Conservation (phyloP, 2,113 vertebrate species). For the Lamprotornis superbus region DNA sequence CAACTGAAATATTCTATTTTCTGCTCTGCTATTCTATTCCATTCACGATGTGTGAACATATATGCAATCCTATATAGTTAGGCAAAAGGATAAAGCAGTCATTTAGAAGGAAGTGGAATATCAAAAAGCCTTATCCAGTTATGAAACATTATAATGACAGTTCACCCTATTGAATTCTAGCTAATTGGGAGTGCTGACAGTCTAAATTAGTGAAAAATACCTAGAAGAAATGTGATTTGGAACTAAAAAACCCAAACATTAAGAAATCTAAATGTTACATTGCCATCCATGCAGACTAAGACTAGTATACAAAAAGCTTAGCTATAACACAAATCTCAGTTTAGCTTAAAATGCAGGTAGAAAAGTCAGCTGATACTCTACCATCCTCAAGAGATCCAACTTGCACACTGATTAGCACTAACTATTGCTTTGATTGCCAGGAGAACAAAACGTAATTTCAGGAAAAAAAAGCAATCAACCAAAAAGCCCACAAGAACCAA, state of each 20-base stretch:
- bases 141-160: neutral
- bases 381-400: neutral
- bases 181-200: neutral
- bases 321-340: neutral
- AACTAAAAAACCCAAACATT: neutral
- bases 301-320: neutral
- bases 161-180: neutral
- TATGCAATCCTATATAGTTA: neutral
- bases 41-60: neutral
- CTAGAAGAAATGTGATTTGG: neutral
- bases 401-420: neutral
- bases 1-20: neutral
- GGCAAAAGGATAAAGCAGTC: neutral
- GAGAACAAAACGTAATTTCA: neutral
- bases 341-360: neutral
- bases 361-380: neutral
- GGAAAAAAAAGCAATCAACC: neutral
- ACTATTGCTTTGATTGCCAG: neutral
- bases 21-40: neutral
- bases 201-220: neutral
- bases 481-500: neutral
- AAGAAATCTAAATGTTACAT: neutral
- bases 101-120: neutral
- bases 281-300: neutral
- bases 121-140: neutral